phyloP scores from a whole-genome alignment of 2,113 vertebrate species.

The Synchiropus splendidus region DNA sequence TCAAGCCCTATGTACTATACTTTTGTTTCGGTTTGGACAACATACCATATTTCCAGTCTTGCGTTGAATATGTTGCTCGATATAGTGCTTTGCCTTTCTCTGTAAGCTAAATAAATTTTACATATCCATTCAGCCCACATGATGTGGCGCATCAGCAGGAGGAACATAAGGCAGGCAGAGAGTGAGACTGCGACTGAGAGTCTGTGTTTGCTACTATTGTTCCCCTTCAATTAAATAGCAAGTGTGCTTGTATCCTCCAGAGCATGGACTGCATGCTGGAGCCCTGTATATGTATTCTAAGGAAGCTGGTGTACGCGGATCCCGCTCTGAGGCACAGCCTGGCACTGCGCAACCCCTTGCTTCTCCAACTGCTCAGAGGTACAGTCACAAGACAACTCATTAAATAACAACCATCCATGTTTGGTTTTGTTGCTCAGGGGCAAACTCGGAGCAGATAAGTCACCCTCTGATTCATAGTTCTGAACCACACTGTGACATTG shows the following conservation, averaged over 20 bases:
- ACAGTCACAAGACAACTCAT: slow-evolving; percentile 47
- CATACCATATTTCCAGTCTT: no score
- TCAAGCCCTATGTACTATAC: no score
- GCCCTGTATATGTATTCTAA: slow-evolving; percentile 74
- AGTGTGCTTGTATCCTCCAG: slow-evolving; percentile 56
- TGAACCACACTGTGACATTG: slow-evolving; percentile 36
- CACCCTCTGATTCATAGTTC: slow-evolving; percentile 24
- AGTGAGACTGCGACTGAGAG: no score
- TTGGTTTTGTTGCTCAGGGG: slow-evolving; percentile 21
- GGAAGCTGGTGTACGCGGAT: slow-evolving; percentile 81
- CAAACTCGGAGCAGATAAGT: slow-evolving; percentile 20
- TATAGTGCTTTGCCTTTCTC: no score
- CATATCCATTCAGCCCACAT: no score
- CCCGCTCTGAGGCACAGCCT: slow-evolving; percentile 70
- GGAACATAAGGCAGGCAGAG: neutral
- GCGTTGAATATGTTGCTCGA: no score
- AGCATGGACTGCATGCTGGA: slow-evolving; percentile 72
- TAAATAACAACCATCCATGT: slow-evolving; percentile 30
- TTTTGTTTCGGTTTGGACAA: no score
- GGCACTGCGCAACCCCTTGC: slow-evolving; percentile 67
- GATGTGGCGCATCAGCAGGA: neutral
- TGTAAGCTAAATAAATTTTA: no score
- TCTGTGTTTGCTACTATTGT: slow-evolving; percentile 8
- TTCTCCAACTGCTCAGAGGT: slow-evolving; percentile 83
- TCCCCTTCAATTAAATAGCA: slow-evolving; percentile 32